Conservation (phyloP, 1,140 invertebrate genomes). For the Drosophila yakuba region DNA sequence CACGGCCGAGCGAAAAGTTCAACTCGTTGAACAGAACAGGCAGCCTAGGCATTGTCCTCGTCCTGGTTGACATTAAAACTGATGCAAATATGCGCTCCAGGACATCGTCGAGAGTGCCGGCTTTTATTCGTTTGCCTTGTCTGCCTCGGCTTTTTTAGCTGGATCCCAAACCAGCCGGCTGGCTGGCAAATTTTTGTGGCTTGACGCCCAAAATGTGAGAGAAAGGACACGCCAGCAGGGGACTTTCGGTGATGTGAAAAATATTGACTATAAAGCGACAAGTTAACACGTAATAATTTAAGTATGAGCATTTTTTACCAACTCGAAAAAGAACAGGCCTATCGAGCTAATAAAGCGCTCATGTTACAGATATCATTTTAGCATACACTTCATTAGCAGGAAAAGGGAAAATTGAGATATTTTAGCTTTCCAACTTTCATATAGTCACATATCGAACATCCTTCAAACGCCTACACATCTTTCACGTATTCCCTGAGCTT, state of each 20-base stretch:
- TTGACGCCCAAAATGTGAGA: constrained; percentile 19
- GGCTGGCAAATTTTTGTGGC: constrained; percentile 22
- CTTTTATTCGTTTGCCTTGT: constrained; percentile 45
- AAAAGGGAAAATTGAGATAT: background rate
- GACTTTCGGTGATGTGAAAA: constrained; percentile 6
- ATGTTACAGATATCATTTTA: background rate
- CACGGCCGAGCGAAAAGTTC: constrained; percentile 54
- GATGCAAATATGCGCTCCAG: constrained; percentile 67
- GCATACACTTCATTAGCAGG: background rate
- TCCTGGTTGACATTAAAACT: constrained; percentile 64
- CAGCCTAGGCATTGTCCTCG: constrained; percentile 53
- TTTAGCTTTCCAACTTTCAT: background rate
- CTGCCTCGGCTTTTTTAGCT: constrained; percentile 43
- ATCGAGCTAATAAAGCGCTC: constrained; percentile 1
- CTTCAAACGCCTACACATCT: background rate
- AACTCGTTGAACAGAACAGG: constrained; percentile 49
- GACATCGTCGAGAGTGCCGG: constrained; percentile 41
- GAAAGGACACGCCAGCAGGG: background rate
- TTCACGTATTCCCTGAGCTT: background rate
- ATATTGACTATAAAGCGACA: constrained; percentile 39
- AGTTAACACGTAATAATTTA: background rate
- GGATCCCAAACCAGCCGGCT: constrained; percentile 15
- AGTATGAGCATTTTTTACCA: background rate
- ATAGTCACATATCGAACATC: too few species aligned
- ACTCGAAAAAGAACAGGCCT: background rate